Evolutionary conservation across 1,140 invertebrate species (phyloP).

Genomic region (Andrena cerasifolii): DNA sequence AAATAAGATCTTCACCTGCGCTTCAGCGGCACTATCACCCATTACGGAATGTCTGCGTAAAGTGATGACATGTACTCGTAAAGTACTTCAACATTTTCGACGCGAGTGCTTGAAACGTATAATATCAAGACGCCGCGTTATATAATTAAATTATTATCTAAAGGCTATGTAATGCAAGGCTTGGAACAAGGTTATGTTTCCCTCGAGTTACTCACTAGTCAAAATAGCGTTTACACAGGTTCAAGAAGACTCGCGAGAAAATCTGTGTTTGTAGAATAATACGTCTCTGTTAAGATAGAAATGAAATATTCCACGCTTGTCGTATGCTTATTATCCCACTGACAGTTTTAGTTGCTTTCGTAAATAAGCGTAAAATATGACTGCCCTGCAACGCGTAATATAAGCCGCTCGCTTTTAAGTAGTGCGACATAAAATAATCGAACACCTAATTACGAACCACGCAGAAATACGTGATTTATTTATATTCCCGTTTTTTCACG

Average conservation of each 20-base stretch:
- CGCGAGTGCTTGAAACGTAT: neutral
- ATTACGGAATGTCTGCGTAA: neutral
- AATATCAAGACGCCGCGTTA: slow-evolving; percentile 18
- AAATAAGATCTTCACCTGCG: slow-evolving; percentile 88
- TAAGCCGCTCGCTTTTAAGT: neutral
- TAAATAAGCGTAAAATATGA: neutral
- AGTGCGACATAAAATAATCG: slow-evolving; percentile 3
- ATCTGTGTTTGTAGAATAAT: neutral
- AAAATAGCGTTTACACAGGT: neutral
- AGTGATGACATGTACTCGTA: neutral
- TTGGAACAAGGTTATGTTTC: slow-evolving; percentile 34
- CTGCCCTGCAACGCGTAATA: neutral
- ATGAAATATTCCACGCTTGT: neutral
- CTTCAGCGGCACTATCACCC: slow-evolving; percentile 20
- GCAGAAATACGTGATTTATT: neutral
- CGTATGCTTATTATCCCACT: neutral
- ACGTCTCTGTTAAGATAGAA: too few species aligned
- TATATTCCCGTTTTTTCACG: neutral
- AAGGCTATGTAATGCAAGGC: neutral
- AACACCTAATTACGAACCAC: neutral
- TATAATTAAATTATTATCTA: slow-evolving; percentile 23
- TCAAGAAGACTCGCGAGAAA: neutral
- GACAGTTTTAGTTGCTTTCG: neutral
- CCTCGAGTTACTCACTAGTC: neutral
- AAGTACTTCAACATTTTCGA: slow-evolving; percentile 7